Evolutionary conservation across 53 echinoderm and acorn worm genomes (phyloP).

Genomic region (Zoroaster sp.): DNA sequence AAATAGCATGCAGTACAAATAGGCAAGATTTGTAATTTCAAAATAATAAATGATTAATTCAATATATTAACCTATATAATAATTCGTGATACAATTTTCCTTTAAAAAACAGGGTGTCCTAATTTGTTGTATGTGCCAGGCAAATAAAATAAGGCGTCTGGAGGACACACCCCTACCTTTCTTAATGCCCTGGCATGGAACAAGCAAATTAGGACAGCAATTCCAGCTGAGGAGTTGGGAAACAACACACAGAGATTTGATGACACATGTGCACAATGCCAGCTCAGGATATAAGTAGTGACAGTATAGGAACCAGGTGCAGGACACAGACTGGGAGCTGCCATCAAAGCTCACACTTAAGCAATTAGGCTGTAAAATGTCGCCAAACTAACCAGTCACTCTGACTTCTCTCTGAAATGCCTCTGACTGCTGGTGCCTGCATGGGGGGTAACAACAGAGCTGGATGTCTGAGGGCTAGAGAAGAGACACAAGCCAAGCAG

Average conservation of each 20-base stretch:
- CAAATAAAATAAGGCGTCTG: neutral
- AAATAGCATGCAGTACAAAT: too few relatives aligned
- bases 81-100: too few relatives aligned
- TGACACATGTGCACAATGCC: constrained; percentile 13
- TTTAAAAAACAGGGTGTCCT: too few relatives aligned
- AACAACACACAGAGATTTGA: neutral
- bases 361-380: constrained; percentile 26
- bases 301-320: constrained; percentile 54
- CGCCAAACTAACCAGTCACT: constrained; percentile 13
- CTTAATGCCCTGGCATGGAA: neutral
- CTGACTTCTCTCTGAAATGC: neutral
- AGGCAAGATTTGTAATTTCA: too few relatives aligned
- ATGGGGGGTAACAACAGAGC: neutral
- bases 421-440: neutral
- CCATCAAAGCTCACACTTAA: constrained; percentile 31
- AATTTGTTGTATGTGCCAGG: too few relatives aligned
- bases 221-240: neutral
- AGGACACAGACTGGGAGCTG: neutral
- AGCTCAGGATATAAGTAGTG: constrained; percentile 40
- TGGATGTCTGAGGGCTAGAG: neutral
- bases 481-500: neutral
- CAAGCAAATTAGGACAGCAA: neutral
- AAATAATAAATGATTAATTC: too few relatives aligned
- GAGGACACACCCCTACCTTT: neutral
- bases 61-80: too few relatives aligned